A percentile compares a stretch with the other conserved stretches of the same genome.
Evolutionary conservation across 2,113 vertebrate species (phyloP).

Genomic region (Tor tambroides): DNA sequence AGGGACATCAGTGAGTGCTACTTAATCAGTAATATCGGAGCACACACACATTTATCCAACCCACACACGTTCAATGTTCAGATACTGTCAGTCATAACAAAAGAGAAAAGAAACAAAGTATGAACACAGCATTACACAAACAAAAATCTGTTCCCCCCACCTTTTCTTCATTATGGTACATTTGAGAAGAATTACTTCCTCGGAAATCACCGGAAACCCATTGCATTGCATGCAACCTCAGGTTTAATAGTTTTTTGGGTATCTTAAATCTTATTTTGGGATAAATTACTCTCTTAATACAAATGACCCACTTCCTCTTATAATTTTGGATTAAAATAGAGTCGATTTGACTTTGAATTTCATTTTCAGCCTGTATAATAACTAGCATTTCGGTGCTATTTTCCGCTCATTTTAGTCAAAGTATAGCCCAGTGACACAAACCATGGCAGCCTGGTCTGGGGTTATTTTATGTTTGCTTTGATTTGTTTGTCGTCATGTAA

Average conservation of each 20-base stretch:
- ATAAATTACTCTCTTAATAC: background rate
- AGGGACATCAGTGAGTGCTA: slow-evolving; percentile 34
- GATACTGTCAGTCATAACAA: slow-evolving; percentile 6
- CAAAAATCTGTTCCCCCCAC: background rate
- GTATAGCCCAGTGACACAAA: slow-evolving; percentile 3
- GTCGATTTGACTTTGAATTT: background rate
- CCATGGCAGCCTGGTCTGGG: background rate
- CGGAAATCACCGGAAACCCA: background rate
- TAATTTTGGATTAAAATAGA: background rate
- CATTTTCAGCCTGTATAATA: background rate
- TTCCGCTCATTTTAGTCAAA: background rate
- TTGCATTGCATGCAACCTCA: background rate
- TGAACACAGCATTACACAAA: background rate
- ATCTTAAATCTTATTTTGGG: background rate
- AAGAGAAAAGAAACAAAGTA: background rate
- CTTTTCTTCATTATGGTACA: slow-evolving; percentile 10
- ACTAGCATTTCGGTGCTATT: background rate
- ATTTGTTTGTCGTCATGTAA: slow-evolving; percentile 42
- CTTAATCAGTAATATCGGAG: slow-evolving; percentile 12
- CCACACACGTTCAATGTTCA: slow-evolving; percentile 24
- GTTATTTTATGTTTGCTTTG: slow-evolving; percentile 50
- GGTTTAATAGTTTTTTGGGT: background rate
- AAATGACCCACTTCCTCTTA: background rate
- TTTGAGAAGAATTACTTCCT: background rate
- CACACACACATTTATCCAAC: slow-evolving; percentile 19